Conservation (phyloP, 2,888 invertebrate genomes). For the Rhaphigaster nebulosa region DNA sequence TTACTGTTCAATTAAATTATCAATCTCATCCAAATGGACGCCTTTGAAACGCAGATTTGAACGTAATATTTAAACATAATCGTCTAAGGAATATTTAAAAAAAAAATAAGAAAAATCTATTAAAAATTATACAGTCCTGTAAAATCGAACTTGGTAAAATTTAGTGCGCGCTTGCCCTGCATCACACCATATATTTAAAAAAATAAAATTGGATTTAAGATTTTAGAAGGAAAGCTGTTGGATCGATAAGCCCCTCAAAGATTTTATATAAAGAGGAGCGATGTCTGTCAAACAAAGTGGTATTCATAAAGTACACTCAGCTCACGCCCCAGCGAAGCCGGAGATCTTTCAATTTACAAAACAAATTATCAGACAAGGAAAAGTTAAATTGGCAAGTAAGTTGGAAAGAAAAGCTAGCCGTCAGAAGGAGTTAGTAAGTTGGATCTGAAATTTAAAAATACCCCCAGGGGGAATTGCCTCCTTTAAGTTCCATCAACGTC, state of each 20-base stretch:
- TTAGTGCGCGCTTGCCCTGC: too few species aligned
- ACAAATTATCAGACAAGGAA: conserved; percentile 39
- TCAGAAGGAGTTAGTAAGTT: conserved; percentile 7
- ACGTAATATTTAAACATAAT: too few species aligned
- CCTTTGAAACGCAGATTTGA: too few species aligned
- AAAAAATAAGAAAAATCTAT: too few species aligned
- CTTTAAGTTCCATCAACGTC: conserved; percentile 12
- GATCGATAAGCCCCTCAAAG: background rate
- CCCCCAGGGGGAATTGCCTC: background rate
- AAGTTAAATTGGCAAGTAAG: conserved; percentile 45
- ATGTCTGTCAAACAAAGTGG: conserved; percentile 1
- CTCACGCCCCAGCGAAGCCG: background rate
- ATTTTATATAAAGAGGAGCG: background rate
- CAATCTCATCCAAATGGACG: too few species aligned
- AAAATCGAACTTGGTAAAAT: too few species aligned
- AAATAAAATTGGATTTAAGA: too few species aligned
- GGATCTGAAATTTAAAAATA: conserved; percentile 20
- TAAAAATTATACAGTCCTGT: too few species aligned
- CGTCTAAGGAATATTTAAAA: too few species aligned
- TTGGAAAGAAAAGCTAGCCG: conserved; percentile 16
- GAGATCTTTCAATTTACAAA: conserved; percentile 46
- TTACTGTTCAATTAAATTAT: too few species aligned
- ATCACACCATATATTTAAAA: too few species aligned
- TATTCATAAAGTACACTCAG: conserved; percentile 15
- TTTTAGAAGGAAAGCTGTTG: background rate